These are phyloP conservation scores for Aldrovandia affinis DNA, from an alignment of 2,797 vertebrate species.

Conservation along the genomic window DNA sequence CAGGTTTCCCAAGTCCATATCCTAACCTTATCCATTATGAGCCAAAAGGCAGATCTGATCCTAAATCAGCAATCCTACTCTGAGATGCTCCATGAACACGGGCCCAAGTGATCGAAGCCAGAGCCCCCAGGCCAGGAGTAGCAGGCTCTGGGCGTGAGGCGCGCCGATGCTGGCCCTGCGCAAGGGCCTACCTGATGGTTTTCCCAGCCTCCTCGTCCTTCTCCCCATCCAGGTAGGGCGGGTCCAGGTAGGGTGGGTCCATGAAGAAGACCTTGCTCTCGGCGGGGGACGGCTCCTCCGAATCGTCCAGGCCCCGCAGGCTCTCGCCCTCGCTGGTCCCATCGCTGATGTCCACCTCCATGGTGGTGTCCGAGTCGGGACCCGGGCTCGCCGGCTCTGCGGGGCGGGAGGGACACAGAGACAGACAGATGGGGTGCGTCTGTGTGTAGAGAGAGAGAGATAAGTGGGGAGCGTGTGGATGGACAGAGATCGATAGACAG, in stretches of 20 bases:
- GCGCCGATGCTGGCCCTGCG: not conserved
- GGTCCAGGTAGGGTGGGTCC: constrained; percentile 89
- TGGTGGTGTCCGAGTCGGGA: constrained; percentile 89
- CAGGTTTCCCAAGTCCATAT: too few species aligned
- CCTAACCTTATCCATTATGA: too few species aligned
- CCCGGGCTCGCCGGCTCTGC: constrained; percentile 89
- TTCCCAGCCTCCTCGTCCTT: constrained; percentile 93
- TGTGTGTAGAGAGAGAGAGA: not conserved
- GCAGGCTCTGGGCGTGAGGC: too few species aligned
- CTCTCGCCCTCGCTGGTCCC: constrained; percentile 84
- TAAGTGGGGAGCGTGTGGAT: too few species aligned
- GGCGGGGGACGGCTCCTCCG: constrained; percentile 88
- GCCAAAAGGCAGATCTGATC: too few species aligned
- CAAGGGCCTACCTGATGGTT: constrained; percentile 84
- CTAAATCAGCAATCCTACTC: too few species aligned
- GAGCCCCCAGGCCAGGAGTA: too few species aligned
- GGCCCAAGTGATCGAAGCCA: too few species aligned
- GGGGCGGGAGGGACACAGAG: constrained; percentile 2
- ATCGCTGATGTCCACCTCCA: constrained; percentile 93
- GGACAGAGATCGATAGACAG: too few species aligned
- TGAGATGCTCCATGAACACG: too few species aligned
- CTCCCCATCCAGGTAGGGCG: constrained; percentile 85
- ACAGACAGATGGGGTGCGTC: not conserved
- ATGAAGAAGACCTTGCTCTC: constrained; percentile 95
- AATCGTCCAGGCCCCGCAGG: constrained; percentile 84